Percentiles rank a stretch among this genome's conserved stretches.
Conservation (phyloP, 1,140 invertebrate species). For the Lepidurus couesii region DNA sequence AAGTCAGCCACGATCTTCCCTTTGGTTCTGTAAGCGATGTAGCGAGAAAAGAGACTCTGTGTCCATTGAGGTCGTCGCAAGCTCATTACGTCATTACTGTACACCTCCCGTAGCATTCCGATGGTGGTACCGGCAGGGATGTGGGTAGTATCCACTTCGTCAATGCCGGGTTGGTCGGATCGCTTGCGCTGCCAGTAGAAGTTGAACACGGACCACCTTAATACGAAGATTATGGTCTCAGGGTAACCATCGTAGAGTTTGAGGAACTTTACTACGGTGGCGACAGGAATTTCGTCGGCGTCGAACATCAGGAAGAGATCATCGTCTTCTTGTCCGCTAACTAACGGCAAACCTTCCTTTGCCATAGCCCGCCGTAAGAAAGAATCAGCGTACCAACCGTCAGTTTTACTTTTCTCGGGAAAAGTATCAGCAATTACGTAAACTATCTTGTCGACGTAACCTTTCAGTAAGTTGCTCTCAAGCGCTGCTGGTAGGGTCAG, state of each 20-base stretch:
- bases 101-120: constrained; percentile 23
- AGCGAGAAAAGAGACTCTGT: constrained; percentile 3
- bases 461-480: constrained; percentile 41
- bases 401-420: constrained; percentile 36
- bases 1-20: not conserved
- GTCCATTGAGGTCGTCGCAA: constrained; percentile 18
- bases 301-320: constrained; percentile 57
- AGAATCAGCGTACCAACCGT: constrained; percentile 38
- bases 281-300: constrained; percentile 54
- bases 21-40: constrained; percentile 11
- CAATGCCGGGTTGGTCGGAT: not conserved
- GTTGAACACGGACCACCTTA: constrained; percentile 60
- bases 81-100: not conserved
- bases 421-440: constrained; percentile 38
- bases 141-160: not conserved
- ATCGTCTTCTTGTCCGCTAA: constrained; percentile 47
- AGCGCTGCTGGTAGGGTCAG: constrained; percentile 45
- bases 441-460: constrained; percentile 39
- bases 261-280: constrained; percentile 56
- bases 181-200: constrained; percentile 55
- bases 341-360: constrained; percentile 8
- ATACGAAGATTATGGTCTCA: constrained; percentile 54
- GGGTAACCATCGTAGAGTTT: constrained; percentile 60
- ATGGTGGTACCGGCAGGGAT: not conserved
- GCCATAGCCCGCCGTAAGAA: constrained; percentile 38